Percentiles rank a stretch among this genome's conserved stretches.
Conservation (phyloP, 2,888 invertebrate genomes). For the Pterostichus madidus region DNA sequence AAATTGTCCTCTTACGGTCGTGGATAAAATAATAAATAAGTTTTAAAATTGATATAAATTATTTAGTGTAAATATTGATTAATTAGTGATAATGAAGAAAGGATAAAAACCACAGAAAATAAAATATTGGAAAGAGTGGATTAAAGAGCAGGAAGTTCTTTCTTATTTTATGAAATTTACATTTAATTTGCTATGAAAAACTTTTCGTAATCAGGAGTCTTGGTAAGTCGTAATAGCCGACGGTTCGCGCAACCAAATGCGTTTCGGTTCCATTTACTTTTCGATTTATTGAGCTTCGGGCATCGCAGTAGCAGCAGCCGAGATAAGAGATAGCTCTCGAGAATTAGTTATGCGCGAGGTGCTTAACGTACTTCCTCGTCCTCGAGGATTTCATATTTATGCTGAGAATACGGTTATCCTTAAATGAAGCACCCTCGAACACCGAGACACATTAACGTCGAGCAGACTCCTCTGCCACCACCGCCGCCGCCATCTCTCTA, state of each 20-base stretch:
- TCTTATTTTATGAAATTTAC: conserved; percentile 50
- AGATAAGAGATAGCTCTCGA: conserved; percentile 62
- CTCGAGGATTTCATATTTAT: conserved; percentile 48
- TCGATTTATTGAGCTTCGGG: conserved; percentile 66
- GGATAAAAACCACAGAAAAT: not conserved
- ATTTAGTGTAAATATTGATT: too few species aligned
- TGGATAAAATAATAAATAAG: too few species aligned
- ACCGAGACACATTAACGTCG: conserved; percentile 47
- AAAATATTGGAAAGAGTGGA: not conserved
- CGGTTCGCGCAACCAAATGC: conserved; percentile 54
- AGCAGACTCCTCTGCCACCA: conserved; percentile 1
- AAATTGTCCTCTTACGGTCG: too few species aligned
- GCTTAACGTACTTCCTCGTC: conserved; percentile 39
- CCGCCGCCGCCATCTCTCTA: not conserved
- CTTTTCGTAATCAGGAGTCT: conserved; percentile 63
- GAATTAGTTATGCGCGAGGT: conserved; percentile 63
- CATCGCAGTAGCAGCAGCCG: conserved; percentile 37
- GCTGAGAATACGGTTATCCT: conserved; percentile 46
- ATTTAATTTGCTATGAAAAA: conserved; percentile 58
- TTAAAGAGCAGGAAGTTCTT: conserved; percentile 47
- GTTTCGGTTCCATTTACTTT: conserved; percentile 66
- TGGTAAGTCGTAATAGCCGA: conserved; percentile 61
- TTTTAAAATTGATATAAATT: too few species aligned
- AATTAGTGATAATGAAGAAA: not conserved
- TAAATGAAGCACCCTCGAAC: conserved; percentile 48